Percentiles rank a stretch among this genome's conserved stretches.
Evolutionary conservation across 2,888 invertebrate genomes (phyloP).

Genomic region (Lypha dubia): DNA sequence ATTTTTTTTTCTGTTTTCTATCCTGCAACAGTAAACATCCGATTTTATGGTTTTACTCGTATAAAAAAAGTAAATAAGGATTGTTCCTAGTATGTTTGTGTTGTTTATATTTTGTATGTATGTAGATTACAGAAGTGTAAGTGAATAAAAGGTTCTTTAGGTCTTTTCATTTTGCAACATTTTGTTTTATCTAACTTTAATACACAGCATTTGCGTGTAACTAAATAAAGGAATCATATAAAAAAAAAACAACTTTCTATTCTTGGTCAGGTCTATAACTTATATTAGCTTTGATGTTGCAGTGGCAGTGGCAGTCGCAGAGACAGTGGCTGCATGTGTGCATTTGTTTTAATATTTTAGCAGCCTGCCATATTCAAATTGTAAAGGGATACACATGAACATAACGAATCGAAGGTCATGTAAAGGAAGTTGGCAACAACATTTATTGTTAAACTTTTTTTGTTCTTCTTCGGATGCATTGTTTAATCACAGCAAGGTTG

Average conservation of each 20-base stretch:
- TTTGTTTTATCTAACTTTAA: slow-evolving; percentile 49
- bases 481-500: slow-evolving; percentile 64
- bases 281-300: slow-evolving; percentile 34
- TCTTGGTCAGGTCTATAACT: slow-evolving; percentile 56
- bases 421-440: slow-evolving; percentile 80
- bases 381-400: slow-evolving; percentile 17
- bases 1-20: too few species aligned
- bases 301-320: too few species aligned
- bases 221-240: slow-evolving; percentile 14
- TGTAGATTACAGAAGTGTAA: slow-evolving; percentile 30
- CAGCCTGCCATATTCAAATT: slow-evolving; percentile 34
- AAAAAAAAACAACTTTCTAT: slow-evolving; percentile 38
- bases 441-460: slow-evolving; percentile 71
- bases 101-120: not conserved
- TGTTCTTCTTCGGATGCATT: slow-evolving; percentile 43
- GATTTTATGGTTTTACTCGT: slow-evolving; percentile 44
- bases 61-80: not conserved
- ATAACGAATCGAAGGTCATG: slow-evolving; percentile 67
- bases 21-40: slow-evolving; percentile 56
- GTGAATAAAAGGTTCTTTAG: slow-evolving; percentile 50
- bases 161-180: slow-evolving; percentile 17
- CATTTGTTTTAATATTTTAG: not conserved
- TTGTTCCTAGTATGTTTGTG: not conserved
- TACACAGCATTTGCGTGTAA: slow-evolving; percentile 48
- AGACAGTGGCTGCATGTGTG: too few species aligned